Percentiles rank a stretch among this genome's conserved stretches.
phyloP scores from a whole-genome alignment of 1,140 invertebrate species.

The Amphibalanus amphitrite region DNA sequence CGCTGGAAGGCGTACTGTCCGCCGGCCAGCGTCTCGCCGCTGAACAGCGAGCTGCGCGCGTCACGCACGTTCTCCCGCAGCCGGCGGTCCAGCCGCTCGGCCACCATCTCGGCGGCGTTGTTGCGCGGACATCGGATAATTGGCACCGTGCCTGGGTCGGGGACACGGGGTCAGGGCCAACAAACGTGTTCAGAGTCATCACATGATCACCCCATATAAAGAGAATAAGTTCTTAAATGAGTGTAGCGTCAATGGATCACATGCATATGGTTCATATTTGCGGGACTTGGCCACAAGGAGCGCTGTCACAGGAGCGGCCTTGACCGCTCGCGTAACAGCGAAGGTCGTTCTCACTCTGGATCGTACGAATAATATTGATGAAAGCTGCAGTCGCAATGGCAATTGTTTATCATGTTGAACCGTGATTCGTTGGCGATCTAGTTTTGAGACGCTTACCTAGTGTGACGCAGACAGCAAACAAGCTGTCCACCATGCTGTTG shows the following conservation, averaged over 20 bases:
- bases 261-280: too few relatives aligned
- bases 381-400: too few relatives aligned
- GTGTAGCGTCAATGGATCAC: too few relatives aligned
- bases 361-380: too few relatives aligned
- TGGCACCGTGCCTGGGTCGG: slow-evolving; percentile 57
- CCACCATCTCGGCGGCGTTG: slow-evolving; percentile 96
- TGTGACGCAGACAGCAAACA: slow-evolving; percentile 96
- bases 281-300: too few relatives aligned
- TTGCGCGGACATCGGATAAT: slow-evolving; percentile 88
- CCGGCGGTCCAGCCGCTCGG: slow-evolving; percentile 92
- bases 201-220: neutral
- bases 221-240: too few relatives aligned
- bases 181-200: slow-evolving; percentile 6
- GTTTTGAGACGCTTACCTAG: too few relatives aligned
- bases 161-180: slow-evolving; percentile 4
- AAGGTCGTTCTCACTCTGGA: too few relatives aligned
- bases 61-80: slow-evolving; percentile 91
- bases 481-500: slow-evolving; percentile 84
- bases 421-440: too few relatives aligned
- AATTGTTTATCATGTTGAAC: too few relatives aligned
- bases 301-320: too few relatives aligned
- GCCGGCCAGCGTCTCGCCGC: slow-evolving; percentile 54
- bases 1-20: slow-evolving; percentile 75
- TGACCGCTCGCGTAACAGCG: too few relatives aligned
- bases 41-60: slow-evolving; percentile 88